Evolutionary conservation across 2,888 invertebrate species (phyloP), one percentile per base, ranked within the genome.

Genomic region (Plebejus anna): DNA sequence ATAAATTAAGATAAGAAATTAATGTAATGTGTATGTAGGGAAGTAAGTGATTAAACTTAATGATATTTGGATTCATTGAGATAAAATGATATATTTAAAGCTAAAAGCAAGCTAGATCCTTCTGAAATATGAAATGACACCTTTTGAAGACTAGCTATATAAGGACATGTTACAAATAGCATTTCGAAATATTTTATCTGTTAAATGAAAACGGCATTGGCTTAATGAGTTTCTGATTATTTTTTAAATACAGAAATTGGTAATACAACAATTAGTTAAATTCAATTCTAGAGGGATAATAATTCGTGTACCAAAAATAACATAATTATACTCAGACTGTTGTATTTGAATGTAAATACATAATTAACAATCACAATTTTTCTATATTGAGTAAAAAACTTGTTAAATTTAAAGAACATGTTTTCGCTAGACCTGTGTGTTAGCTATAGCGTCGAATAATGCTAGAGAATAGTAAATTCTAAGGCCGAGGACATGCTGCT

Each of bases 11-110:
- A 28, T 73, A 42, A 47, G 42, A 22, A 42, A 47, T 22, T 47
- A 47, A 73, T 55, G 47, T 73, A 73, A 51, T 28, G 55, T 32
- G 47, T 73, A 51, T 28, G 47, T 73, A 32, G 6, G 73, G 28
- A 55, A 28, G 13, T 55, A 73, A 73, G 32, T 16, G 22, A 55
- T 32, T 28, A 3, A 51, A 51, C 66, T 66, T 32, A 36, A 11
- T 66, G 32, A 66, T 66, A 13, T 66, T 66, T 66, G 32, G 66
- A 66, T 32, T 66, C 32, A 66, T 1, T 66, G 32, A 66, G 32
- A 66, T 36, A 32, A 32, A 66, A 66, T 66, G 36, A 36, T 66
- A 32, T 47, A 66, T 66, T 16, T 16, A 16, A 9, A 66, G 7
- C 32, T 16, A 5, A 16, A 9, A 66, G 7, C 32, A 66, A 13